Conservation (phyloP, 1,140 invertebrate genomes). For the Papilio helenus region DNA sequence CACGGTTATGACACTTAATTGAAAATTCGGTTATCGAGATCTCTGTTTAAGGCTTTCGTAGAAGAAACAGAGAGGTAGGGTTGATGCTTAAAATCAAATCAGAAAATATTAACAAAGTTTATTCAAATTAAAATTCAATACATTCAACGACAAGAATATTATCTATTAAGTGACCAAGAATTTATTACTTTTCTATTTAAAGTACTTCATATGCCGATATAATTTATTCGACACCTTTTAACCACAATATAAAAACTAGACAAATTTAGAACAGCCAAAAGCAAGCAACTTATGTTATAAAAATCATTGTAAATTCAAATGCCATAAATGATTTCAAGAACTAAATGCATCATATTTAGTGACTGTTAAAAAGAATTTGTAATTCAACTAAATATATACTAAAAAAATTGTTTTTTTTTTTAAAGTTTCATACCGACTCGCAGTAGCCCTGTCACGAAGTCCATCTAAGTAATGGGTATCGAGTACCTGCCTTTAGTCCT, state of each 20-base stretch:
- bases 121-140: too few species aligned
- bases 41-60: constrained; percentile 69
- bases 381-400: not conserved
- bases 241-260: too few species aligned
- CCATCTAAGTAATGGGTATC: constrained; percentile 65
- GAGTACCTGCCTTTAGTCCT: constrained; percentile 66
- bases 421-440: not conserved
- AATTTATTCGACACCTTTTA: too few species aligned
- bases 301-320: too few species aligned
- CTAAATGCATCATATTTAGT: not conserved
- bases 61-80: constrained; percentile 53
- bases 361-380: not conserved
- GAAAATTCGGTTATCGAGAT: constrained; percentile 75
- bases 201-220: too few species aligned
- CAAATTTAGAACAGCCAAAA: too few species aligned
- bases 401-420: not conserved
- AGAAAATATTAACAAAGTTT: not conserved
- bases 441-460: constrained; percentile 52
- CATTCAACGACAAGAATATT: too few species aligned
- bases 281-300: too few species aligned
- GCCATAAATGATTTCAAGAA: too few species aligned
- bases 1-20: constrained; percentile 77
- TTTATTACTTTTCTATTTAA: too few species aligned
- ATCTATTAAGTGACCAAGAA: too few species aligned
- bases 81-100: constrained; percentile 28